A percentile compares a stretch with the other conserved stretches of the same genome.
Evolutionary conservation across 2,797 vertebrate genomes (phyloP).

Genomic region (Tachyglossus aculeatus): DNA sequence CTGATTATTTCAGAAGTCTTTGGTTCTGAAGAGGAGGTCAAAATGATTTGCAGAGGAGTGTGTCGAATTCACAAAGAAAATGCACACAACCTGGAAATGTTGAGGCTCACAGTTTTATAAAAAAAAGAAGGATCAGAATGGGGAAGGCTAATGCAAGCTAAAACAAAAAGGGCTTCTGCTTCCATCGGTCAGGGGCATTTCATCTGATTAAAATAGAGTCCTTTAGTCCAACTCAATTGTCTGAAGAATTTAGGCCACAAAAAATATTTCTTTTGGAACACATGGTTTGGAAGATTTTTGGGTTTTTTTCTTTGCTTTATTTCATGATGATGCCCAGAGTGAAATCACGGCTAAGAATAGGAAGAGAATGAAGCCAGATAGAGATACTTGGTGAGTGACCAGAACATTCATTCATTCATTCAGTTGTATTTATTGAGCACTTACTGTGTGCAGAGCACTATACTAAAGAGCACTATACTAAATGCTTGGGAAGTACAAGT

Average conservation of each 20-base stretch:
- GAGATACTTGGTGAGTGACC: slow-evolving; percentile 71
- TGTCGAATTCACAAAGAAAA: too few species aligned
- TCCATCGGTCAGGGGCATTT: background rate
- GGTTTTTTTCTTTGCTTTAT: slow-evolving; percentile 34
- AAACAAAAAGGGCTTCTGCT: background rate
- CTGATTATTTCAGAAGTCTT: slow-evolving; percentile 2
- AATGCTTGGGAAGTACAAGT: too few species aligned
- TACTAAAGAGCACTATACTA: too few species aligned
- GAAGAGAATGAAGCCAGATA: slow-evolving; percentile 69
- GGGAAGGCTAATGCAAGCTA: background rate
- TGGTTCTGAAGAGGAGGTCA: background rate
- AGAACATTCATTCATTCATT: too few species aligned
- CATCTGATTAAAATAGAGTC: background rate
- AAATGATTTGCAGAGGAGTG: background rate
- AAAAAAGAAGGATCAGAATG: background rate
- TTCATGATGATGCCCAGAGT: slow-evolving; percentile 51
- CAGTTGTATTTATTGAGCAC: too few species aligned
- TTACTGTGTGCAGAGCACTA: too few species aligned
- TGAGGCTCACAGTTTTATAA: background rate
- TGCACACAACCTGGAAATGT: too few species aligned
- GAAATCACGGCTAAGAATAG: slow-evolving; percentile 68
- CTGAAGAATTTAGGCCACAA: slow-evolving; percentile 32
- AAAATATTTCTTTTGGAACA: slow-evolving; percentile 34
- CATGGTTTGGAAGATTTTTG: slow-evolving; percentile 39
- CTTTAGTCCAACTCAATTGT: background rate